Evolutionary conservation across 2,888 invertebrate genomes (phyloP).

Genomic region (Apotomis betuletana): DNA sequence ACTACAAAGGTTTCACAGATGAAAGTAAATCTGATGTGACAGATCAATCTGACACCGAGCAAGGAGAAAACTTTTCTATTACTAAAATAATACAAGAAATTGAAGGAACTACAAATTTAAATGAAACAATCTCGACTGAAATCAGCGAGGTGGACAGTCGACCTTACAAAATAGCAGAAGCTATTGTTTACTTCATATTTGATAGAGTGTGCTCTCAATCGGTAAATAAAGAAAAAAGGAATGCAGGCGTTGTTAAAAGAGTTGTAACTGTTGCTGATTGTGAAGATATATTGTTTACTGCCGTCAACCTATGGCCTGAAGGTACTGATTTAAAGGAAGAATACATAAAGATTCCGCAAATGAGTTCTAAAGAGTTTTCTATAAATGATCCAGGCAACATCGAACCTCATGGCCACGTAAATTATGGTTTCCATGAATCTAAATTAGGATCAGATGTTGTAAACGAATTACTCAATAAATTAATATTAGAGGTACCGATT

Average conservation of each 20-base stretch:
- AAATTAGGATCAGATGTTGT: constrained; percentile 27
- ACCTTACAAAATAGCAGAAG: constrained; percentile 63
- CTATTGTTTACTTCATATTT: constrained; percentile 70
- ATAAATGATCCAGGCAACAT: neutral
- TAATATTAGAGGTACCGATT: constrained; percentile 1
- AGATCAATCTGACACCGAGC: constrained; percentile 17
- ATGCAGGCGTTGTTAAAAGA: constrained; percentile 51
- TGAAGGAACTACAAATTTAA: constrained; percentile 56
- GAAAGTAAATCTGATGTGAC: constrained; percentile 29
- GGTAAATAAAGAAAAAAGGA: constrained; percentile 52
- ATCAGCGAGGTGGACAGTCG: constrained; percentile 57
- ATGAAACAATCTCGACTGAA: constrained; percentile 63
- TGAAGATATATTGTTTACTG: constrained; percentile 73
- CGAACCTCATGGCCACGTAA: neutral
- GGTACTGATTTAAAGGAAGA: neutral
- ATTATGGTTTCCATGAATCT: neutral
- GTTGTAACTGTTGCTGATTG: constrained; percentile 71
- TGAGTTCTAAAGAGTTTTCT: neutral
- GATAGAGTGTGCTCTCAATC: constrained; percentile 59
- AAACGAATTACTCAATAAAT: constrained; percentile 25
- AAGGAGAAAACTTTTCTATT: constrained; percentile 64
- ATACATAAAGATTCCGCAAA: neutral
- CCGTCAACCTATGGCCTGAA: constrained; percentile 56
- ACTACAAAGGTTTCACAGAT: constrained; percentile 28
- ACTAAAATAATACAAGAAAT: constrained; percentile 65